Base-by-base conservation (phyloP, 2,888 invertebrate genomes). In the Molorchus minor region DNA sequence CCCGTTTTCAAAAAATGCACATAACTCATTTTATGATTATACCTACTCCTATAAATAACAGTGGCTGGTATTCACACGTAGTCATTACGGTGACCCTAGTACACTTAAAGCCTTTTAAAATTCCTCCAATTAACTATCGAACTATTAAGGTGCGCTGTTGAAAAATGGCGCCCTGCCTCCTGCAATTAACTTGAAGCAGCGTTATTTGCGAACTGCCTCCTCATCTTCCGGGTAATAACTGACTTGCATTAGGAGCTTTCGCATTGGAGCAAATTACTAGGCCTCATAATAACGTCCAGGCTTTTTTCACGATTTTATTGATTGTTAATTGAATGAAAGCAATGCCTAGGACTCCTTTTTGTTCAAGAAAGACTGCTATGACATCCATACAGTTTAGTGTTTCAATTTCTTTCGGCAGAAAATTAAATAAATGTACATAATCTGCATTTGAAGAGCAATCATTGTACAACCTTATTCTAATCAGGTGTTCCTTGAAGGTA, bases 211-310 rank as follows among this genome's bases (percentile, higher is more conserved):
- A 61, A 65, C 62, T 65, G 53, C 60, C 58, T 58, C 56, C 58
- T 64, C 58, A 64, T 69, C 71, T 71, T 71, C 71, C 71, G 69
- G 71, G 69, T 71, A 69, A 69, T 71, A 55, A 60, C 56, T 57
- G 64, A 60, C 63, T 66, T 66, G 64, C 56, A 67, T 67, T 62
- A 66, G 65, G 69, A 65, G 66, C 65, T 65, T 61, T 64, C 66
- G 64, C 64, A 71, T 68, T 66, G 67, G 59, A 67, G 68, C 63
- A 70, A 70, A 71, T 70, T 70, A 65, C 63, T 53, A 45, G 54
- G 21, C 38, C n/a, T 36, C 29, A 17, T 25, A 51, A 51, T 51
- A 16, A 7, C 30, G 19, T 29, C 25, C 29, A 17, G 19, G 17
- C 10, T 12, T 25, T 41, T 21, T 49, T 30, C 40, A n/a, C 20